These are phyloP conservation scores for Diorhabda sublineata DNA, from an alignment of 1,140 invertebrate species.

Conservation along the genomic window DNA sequence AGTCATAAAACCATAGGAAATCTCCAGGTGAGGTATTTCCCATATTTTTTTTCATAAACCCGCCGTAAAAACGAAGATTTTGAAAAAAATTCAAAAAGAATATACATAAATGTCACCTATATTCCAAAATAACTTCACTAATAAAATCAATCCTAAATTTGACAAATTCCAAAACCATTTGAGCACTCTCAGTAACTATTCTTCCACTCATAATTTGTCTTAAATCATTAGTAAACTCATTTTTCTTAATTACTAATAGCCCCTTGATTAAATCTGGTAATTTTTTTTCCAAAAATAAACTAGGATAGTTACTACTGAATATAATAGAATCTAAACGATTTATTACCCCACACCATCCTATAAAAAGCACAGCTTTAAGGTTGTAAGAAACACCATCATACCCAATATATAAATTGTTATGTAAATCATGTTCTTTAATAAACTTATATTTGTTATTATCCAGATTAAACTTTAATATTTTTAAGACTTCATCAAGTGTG, in stretches of 20 bases:
- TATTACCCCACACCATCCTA: slow-evolving; percentile 33
- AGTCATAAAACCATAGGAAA: no score
- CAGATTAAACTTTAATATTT: slow-evolving; percentile 40
- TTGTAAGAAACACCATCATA: slow-evolving; percentile 48
- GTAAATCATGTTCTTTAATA: slow-evolving; percentile 50
- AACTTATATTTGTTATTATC: slow-evolving; percentile 49
- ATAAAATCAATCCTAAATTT: slow-evolving; percentile 4
- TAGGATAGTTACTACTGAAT: slow-evolving; percentile 35
- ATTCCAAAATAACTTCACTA: neutral
- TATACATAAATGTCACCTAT: neutral
- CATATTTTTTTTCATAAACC: no score
- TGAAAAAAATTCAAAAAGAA: no score
- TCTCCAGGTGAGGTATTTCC: no score
- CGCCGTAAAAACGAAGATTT: no score
- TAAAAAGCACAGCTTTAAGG: slow-evolving; percentile 47
- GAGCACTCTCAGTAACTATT: neutral
- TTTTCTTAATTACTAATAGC: neutral
- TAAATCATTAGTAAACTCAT: neutral
- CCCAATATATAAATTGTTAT: slow-evolving; percentile 47
- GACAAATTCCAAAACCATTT: slow-evolving; percentile 10
- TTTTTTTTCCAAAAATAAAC: slow-evolving; percentile 24
- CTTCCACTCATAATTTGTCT: neutral
- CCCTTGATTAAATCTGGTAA: neutral
- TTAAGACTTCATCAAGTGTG: slow-evolving; percentile 48
- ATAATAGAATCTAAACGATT: slow-evolving; percentile 29